Evolutionary conservation across 2,113 vertebrate species (phyloP), one percentile per base, ranked within the genome.

Genomic region (Euleptes europaea): DNA sequence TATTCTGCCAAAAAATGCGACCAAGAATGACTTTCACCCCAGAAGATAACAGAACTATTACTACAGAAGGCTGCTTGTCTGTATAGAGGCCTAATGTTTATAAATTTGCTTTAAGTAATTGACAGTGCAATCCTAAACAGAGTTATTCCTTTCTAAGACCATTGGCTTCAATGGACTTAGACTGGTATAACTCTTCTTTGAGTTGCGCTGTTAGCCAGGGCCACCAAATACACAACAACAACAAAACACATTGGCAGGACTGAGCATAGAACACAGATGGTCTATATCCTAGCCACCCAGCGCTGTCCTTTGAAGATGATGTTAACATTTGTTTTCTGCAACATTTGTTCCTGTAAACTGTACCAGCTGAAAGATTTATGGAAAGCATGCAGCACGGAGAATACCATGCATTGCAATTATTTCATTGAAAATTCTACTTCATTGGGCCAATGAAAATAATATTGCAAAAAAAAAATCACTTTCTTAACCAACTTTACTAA

Each of bases 401-500:
- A 49, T 70, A 49, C 77, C 15, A 2, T 69, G 69, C 83, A 87
- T 54, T 72, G 5, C 10, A 35, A n/a, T 79, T 15, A 44, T 71
- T 85, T 60, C 71, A 79, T 78, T 72, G 60, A 49, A 85, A 79
- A 21, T 14, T 35, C 65, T 71, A 85, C 15, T 65, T 79, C 3
- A 60, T 57, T 35, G 78, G 35, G 23, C 28, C 40, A 78, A 47
- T 15, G 23, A 28, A 65, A 10, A 54, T 75, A 10, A 78, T 88
- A 31, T 72, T 72, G 84, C 90, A 85, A 51, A 82, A 2, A 66
- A 51, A 26, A 38, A 82, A 67, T 87, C 67, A 78, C 86, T 69
- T 3, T 4, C 15, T 80, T 73, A 86, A 35, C 82, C 42, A 1
- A 74, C 71, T 21, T 72, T 54, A 35, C 51, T 72, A 79, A 79